Conservation (phyloP, 2,888 invertebrate species). For the Nemotelus pantherinus region DNA sequence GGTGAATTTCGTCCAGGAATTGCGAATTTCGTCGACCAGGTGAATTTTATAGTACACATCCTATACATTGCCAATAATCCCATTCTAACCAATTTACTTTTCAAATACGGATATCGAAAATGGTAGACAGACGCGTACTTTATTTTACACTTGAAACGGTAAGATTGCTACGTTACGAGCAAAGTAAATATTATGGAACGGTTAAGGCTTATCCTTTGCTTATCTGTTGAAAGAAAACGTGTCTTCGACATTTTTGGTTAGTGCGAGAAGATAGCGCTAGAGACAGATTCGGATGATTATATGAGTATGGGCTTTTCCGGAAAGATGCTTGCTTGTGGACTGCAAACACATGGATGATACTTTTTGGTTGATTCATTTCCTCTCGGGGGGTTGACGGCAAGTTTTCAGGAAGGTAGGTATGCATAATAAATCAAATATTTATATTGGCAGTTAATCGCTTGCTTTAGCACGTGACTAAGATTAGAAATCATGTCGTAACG, state of each 20-base stretch:
- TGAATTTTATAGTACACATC: too few relatives aligned
- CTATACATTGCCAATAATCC: conserved; percentile 3
- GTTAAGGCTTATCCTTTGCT: conserved; percentile 13
- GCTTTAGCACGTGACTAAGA: conserved; percentile 27
- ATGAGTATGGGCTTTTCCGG: too few relatives aligned
- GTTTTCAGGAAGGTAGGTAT: background rate
- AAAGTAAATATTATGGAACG: conserved; percentile 26
- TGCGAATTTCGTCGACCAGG: too few relatives aligned
- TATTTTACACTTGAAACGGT: conserved; percentile 20
- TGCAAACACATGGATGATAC: too few relatives aligned
- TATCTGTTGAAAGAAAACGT: conserved; percentile 7
- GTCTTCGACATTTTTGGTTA: background rate
- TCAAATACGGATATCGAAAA: conserved; percentile 34
- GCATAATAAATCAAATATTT: conserved; percentile 18
- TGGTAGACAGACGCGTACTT: conserved; percentile 20
- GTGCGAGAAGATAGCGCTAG: background rate
- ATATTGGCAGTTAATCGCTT: conserved; percentile 20
- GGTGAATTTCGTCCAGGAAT: too few relatives aligned
- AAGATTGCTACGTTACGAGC: background rate
- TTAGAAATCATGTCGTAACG: background rate
- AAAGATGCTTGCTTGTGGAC: too few relatives aligned
- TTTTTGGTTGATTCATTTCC: conserved; percentile 2
- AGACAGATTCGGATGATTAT: too few relatives aligned
- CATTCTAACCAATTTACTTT: conserved; percentile 35
- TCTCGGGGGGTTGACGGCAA: background rate